Percentiles rank a stretch among this genome's conserved stretches.
These are phyloP conservation scores for Ochotona curzoniae DNA, from an alignment of 2,113 vertebrate genomes.

Conservation along the genomic window DNA sequence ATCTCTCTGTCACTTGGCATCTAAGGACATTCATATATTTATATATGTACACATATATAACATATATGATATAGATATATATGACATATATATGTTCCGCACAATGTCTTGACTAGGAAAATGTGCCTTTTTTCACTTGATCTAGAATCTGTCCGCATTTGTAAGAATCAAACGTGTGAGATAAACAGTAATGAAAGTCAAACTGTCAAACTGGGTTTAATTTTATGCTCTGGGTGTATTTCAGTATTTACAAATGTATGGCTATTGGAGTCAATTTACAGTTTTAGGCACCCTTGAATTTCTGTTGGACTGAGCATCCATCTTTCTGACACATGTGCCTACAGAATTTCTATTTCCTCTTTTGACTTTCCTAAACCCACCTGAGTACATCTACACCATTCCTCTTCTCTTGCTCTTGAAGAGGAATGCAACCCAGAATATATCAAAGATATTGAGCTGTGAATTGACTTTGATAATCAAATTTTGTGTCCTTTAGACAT, in stretches of 20 bases:
- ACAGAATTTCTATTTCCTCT: neutral
- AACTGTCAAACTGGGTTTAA: neutral
- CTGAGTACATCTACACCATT: rapidly evolving
- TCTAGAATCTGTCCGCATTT: neutral
- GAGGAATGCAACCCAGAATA: neutral
- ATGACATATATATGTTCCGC: too few species aligned
- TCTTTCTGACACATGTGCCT: neutral
- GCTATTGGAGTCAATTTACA: neutral
- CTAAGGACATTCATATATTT: neutral
- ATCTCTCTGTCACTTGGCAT: neutral
- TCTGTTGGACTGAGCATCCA: neutral
- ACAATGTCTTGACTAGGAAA: neutral
- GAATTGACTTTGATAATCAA: neutral
- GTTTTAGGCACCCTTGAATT: neutral
- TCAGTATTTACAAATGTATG: neutral
- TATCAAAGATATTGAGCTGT: neutral
- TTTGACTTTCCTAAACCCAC: neutral
- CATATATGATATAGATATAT: too few species aligned
- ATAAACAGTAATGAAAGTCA: neutral
- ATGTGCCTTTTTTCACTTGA: neutral
- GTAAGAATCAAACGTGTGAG: neutral
- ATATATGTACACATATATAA: too few species aligned
- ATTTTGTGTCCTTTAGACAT: neutral
- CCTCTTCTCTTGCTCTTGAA: neutral
- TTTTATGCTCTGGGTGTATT: neutral